A percentile compares a stretch with the other conserved stretches of the same genome.
phyloP scores from a whole-genome alignment of 2,888 invertebrate species.

The Hyalella azteca region DNA sequence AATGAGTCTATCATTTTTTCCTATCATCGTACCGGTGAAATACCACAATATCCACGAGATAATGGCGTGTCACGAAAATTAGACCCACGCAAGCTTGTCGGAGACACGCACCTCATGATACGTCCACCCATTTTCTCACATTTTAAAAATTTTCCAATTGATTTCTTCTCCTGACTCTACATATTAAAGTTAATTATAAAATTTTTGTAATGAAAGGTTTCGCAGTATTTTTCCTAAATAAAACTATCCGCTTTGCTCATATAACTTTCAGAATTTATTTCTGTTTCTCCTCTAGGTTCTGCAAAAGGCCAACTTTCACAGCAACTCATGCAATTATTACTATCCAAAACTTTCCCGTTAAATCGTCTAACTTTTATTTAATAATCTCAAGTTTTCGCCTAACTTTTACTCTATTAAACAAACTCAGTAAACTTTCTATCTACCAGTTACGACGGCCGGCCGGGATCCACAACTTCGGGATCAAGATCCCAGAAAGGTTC shows the following conservation, averaged over 20 bases:
- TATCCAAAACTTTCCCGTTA: not conserved
- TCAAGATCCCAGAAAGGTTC: not conserved
- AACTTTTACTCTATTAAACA: not conserved
- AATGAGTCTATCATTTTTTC: too few species aligned
- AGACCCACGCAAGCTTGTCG: too few species aligned
- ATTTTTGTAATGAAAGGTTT: too few species aligned
- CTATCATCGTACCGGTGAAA: too few species aligned
- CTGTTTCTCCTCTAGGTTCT: not conserved
- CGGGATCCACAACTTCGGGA: slow-evolving; percentile 4
- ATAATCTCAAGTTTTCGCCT: not conserved
- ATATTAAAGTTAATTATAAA: too few species aligned
- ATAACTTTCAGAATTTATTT: not conserved
- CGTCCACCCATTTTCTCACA: too few species aligned
- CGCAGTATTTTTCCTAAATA: too few species aligned
- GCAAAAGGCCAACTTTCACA: not conserved
- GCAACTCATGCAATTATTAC: not conserved
- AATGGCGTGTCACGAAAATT: too few species aligned
- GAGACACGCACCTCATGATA: too few species aligned
- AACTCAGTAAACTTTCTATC: not conserved
- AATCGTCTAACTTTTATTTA: not conserved
- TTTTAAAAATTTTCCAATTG: too few species aligned
- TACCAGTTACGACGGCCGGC: slow-evolving; percentile 49
- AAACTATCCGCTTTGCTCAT: not conserved
- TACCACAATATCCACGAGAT: too few species aligned
- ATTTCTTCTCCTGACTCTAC: too few species aligned